Percentiles rank a stretch among this genome's conserved stretches.
Conservation (phyloP, 2,797 vertebrate genomes). For the Tapirus indicus region DNA sequence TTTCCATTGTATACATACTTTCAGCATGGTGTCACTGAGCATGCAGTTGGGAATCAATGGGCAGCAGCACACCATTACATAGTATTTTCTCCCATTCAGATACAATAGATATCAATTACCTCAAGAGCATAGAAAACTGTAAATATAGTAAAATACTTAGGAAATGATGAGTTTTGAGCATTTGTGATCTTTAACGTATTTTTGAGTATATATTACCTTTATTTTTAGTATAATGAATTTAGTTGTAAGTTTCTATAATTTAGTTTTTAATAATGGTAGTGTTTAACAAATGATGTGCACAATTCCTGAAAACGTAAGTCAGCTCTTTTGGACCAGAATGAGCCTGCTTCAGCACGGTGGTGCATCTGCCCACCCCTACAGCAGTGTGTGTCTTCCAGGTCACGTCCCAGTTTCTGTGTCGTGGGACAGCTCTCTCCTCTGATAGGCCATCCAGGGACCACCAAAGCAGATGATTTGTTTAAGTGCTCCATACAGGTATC, state of each 20-base stretch:
- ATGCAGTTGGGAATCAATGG: background rate
- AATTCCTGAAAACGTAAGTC: background rate
- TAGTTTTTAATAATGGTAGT: background rate
- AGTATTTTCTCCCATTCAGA: background rate
- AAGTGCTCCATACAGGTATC: background rate
- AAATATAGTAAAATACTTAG: background rate
- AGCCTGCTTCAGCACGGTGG: background rate
- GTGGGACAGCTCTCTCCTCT: background rate
- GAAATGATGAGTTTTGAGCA: background rate
- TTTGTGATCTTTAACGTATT: background rate
- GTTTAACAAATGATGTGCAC: background rate
- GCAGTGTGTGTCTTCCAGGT: background rate
- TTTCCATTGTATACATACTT: background rate
- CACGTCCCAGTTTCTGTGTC: background rate
- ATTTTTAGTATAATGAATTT: conserved; percentile 10
- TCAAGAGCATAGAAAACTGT: background rate
- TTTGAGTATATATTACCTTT: background rate
- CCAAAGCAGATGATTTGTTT: background rate
- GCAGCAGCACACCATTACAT: background rate
- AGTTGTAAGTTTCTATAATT: background rate
- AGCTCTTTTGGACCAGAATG: background rate
- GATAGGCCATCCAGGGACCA: background rate
- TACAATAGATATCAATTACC: background rate
- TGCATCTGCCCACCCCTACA: background rate
- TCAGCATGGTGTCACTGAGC: background rate